Percentiles rank a stretch among this genome's conserved stretches.
Conservation (phyloP, 2,113 vertebrate genomes). For the Spheniscus mendiculus region DNA sequence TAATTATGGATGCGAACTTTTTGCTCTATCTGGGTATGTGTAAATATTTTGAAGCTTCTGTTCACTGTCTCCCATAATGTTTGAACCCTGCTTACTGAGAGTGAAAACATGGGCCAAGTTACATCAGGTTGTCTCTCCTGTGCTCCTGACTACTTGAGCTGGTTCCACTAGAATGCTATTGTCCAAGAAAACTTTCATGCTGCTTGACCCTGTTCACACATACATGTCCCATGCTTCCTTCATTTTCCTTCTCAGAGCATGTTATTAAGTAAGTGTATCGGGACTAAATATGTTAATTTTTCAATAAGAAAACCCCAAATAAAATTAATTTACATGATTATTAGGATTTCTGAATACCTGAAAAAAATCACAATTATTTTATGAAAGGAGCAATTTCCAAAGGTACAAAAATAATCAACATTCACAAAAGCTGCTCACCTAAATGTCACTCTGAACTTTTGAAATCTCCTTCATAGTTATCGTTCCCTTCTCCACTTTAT, state of each 20-base stretch:
- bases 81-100: neutral
- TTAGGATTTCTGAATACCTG: neutral
- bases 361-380: neutral
- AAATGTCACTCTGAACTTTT: neutral
- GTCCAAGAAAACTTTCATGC: neutral
- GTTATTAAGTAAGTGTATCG: neutral
- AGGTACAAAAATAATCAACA: neutral
- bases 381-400: neutral
- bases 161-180: neutral
- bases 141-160: neutral
- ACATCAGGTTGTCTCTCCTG: neutral
- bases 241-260: neutral
- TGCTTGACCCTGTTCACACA: neutral
- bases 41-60: slow-evolving; percentile 5
- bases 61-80: neutral
- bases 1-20: neutral
- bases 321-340: neutral
- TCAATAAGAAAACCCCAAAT: neutral
- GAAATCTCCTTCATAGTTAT: neutral
- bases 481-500: neutral
- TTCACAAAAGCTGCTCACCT: neutral
- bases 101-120: neutral
- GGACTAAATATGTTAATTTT: neutral
- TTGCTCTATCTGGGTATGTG: neutral
- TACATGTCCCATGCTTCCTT: neutral